A percentile compares a stretch with the other conserved stretches of the same genome.
phyloP scores from a whole-genome alignment of 2,113 vertebrate species.

The Nibea albiflora region DNA sequence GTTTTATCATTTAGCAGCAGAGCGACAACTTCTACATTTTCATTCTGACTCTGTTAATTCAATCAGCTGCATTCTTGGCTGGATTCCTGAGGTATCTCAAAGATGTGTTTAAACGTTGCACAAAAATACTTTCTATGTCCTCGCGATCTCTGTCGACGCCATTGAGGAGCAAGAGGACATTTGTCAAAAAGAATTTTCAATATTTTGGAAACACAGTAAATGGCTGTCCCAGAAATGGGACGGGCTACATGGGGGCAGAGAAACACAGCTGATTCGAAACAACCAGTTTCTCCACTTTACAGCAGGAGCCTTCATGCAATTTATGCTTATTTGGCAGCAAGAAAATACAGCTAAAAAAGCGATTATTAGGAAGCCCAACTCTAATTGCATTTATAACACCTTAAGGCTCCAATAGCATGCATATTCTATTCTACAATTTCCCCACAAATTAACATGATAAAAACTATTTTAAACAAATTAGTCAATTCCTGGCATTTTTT shows the following conservation, averaged over 20 bases:
- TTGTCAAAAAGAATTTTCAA: background rate
- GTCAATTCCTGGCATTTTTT: constrained; percentile 32
- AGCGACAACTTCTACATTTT: constrained; percentile 27
- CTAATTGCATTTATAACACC: constrained; percentile 43
- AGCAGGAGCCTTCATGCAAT: background rate
- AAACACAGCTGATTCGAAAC: constrained; percentile 2
- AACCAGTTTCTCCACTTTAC: background rate
- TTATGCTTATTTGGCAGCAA: constrained; percentile 24
- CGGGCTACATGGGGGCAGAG: background rate
- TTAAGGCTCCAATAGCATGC: constrained; percentile 17
- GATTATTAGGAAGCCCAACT: constrained; percentile 25
- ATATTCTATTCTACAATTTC: constrained; percentile 38
- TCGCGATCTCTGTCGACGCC: background rate
- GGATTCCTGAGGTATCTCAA: too few species aligned
- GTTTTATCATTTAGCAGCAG: constrained; percentile 47
- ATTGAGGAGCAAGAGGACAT: background rate
- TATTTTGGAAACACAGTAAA: constrained; percentile 1
- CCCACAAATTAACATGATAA: constrained; percentile 37
- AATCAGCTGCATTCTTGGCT: constrained; percentile 4
- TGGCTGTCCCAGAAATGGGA: background rate
- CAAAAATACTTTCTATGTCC: background rate
- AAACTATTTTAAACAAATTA: constrained; percentile 44
- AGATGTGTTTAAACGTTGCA: too few species aligned
- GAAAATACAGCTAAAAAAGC: constrained; percentile 10
- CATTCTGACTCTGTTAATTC: constrained; percentile 8